These are phyloP conservation scores for Drosophila ohnishii DNA, from an alignment of 1,140 invertebrate species.

Conservation along the genomic window DNA sequence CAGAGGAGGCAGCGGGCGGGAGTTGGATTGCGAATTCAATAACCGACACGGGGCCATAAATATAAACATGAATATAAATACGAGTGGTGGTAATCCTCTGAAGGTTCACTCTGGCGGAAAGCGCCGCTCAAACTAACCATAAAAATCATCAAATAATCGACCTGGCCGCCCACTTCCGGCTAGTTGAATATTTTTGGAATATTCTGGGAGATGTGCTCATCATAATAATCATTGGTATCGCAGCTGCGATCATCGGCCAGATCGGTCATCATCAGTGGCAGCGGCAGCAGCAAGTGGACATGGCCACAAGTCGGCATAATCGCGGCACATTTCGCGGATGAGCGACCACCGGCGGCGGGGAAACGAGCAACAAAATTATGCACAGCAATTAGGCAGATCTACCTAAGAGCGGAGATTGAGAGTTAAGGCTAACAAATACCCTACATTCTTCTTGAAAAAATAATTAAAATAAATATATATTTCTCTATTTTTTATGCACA, in stretches of 20 bases:
- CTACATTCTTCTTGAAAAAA: neutral
- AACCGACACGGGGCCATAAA: conserved; percentile 23
- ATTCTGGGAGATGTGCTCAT: conserved; percentile 35
- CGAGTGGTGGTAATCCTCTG: conserved; percentile 22
- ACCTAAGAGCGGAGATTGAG: neutral
- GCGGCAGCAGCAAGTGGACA: conserved; percentile 1
- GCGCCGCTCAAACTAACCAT: conserved; percentile 39
- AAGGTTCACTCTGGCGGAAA: conserved; percentile 45
- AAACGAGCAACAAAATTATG: conserved; percentile 13
- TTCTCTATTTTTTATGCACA: too few species aligned
- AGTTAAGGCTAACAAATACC: neutral
- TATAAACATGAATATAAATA: conserved; percentile 28
- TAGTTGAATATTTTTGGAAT: conserved; percentile 6
- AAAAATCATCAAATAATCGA: conserved; percentile 42
- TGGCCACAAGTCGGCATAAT: conserved; percentile 8
- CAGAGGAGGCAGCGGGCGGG: neutral
- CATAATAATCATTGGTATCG: conserved; percentile 3
- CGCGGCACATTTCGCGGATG: conserved; percentile 33
- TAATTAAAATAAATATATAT: too few species aligned
- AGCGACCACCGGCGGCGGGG: neutral
- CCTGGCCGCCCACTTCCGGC: conserved; percentile 38
- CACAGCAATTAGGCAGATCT: conserved; percentile 12
- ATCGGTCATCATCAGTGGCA: neutral
- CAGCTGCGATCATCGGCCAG: conserved; percentile 6
- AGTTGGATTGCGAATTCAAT: conserved; percentile 28